These are phyloP conservation scores for Rynchops niger DNA, from an alignment of 2,113 vertebrate genomes.

Conservation along the genomic window DNA sequence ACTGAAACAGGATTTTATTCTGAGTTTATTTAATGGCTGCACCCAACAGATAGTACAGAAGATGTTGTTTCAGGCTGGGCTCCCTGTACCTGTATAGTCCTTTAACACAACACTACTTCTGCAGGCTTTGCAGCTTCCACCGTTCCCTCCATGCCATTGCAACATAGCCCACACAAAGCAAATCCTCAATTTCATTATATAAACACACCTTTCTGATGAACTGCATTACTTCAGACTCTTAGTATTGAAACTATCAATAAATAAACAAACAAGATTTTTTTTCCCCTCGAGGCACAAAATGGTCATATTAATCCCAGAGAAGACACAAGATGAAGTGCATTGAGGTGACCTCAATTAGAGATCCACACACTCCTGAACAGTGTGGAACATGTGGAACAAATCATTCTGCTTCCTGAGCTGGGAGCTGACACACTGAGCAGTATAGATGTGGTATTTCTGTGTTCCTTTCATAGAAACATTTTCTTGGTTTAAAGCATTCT, in stretches of 20 bases:
- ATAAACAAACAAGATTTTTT: neutral
- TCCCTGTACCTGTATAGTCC: neutral
- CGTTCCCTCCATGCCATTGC: neutral
- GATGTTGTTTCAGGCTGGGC: neutral
- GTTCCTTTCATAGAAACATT: neutral
- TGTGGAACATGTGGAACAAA: neutral
- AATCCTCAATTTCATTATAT: neutral
- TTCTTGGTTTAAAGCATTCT: neutral
- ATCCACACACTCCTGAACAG: neutral
- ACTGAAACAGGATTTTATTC: neutral
- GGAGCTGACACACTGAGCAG: neutral
- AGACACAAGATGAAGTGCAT: neutral
- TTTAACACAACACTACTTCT: neutral
- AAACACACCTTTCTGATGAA: neutral
- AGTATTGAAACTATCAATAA: neutral
- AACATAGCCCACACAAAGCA: neutral
- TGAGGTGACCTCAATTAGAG: neutral
- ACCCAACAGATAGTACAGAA: neutral
- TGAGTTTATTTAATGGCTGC: neutral
- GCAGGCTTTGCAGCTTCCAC: neutral
- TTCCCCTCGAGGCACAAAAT: neutral
- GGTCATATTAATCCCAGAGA: neutral
- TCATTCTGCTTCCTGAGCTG: neutral
- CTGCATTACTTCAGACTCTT: neutral
- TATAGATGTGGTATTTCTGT: neutral